Evolutionary conservation across 2,888 invertebrate species (phyloP), one percentile per base, ranked within the genome.

Genomic region (Leistus spinibarbis): DNA sequence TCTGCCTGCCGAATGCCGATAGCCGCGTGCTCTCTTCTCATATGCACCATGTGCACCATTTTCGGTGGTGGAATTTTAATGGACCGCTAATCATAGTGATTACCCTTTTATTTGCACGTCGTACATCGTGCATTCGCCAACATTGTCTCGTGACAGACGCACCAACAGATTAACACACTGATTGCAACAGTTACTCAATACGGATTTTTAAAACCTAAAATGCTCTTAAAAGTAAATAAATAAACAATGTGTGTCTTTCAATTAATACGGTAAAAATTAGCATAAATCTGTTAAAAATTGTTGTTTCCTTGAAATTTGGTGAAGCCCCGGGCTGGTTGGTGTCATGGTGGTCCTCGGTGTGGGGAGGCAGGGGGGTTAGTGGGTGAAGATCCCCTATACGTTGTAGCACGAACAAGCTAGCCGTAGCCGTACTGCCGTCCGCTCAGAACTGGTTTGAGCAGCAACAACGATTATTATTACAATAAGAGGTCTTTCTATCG

Each of bases 71-170:
- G 73, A 67, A 77, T 77, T 73, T 77, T 77, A 77, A 78, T 65
- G 71, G 75, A 63, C 71, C 70, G 77, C 74, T 78, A 78, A 78
- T 78, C 71, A 78, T 54, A 77, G 77, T 78, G 60, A 78, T 78
- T 77, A 78, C 53, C 69, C 68, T 78, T 73, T 77, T 77, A 79
- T 79, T 79, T 79, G 78, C 78, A 79, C 78, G 77, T 76, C 75
- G 76, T 67, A 76, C 76, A 76, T 78, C 64, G 70, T 69, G 67
- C 71, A 56, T 76, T 13, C 67, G 72, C 76, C 24, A 53, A 27
- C 67, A 64, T 54, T 72, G 72, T 72, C 72, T 19, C 65, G 56
- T 72, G 69, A 66, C 65, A 65, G 27, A 56, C 20, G 22, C 63
- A 17, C 54, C 54, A 54, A 17, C 16, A 60, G 13, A 40, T 40